Evolutionary conservation across 2,888 invertebrate genomes (phyloP).

Genomic region (Bimastos eiseni): DNA sequence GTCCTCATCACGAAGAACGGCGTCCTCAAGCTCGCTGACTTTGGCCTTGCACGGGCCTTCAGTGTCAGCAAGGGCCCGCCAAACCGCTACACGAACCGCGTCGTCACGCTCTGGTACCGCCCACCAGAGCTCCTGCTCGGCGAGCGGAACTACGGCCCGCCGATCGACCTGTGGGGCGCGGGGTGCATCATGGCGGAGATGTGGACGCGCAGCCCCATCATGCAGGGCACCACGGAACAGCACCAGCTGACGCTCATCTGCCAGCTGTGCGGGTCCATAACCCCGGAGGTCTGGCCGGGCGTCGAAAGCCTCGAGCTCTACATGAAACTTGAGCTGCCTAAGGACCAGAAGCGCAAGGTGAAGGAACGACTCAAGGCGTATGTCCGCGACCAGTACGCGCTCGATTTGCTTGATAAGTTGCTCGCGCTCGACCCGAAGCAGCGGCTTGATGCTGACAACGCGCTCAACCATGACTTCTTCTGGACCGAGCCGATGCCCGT

Average conservation of each 20-base stretch:
- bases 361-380: constrained; percentile 74
- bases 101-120: constrained; percentile 94
- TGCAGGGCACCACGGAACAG: constrained; percentile 88
- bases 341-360: constrained; percentile 58
- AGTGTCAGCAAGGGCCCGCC: constrained; percentile 84
- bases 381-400: constrained; percentile 86
- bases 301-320: constrained; percentile 86
- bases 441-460: constrained; percentile 84
- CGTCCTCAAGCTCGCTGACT: constrained; percentile 88
- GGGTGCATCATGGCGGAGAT: constrained; percentile 99
- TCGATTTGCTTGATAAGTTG: constrained; percentile 88
- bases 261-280: constrained; percentile 93
- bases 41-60: constrained; percentile 92
- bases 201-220: constrained; percentile 82
- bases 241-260: constrained; percentile 92
- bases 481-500: constrained; percentile 94
- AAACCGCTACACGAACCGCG: constrained; percentile 92
- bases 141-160: constrained; percentile 89
- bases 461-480: constrained; percentile 95
- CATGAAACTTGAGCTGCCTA: constrained; percentile 62
- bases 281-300: constrained; percentile 72
- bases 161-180: constrained; percentile 88
- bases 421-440: constrained; percentile 88
- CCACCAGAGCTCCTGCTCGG: constrained; percentile 64
- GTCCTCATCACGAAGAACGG: constrained; percentile 92